Evolutionary conservation across 2,113 vertebrate species (phyloP), one percentile per base, ranked within the genome.

Genomic region (Helogale parvula): DNA sequence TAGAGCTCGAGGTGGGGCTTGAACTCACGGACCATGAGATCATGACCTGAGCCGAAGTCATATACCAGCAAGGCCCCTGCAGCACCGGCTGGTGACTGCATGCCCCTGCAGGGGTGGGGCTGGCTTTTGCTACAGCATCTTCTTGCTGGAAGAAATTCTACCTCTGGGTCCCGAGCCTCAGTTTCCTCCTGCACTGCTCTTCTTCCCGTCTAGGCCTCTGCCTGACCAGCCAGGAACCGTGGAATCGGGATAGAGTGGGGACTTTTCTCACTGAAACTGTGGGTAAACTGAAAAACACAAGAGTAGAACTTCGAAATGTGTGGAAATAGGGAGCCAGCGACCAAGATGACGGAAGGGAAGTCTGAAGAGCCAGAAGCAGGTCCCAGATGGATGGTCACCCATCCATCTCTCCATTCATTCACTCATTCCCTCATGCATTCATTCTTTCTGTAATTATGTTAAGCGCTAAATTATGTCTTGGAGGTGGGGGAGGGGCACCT

Each of bases 21-120:
- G 21, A 60, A 60, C 7, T 3, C 57, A 60, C 2, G 0, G 7
- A 60, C 2, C 2, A 6, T 23, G 8, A 60, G 57, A 9, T 60
- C 57, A 60, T 60, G 57, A 60, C 57, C 57, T 23, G 57, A 60
- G 57, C 57, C 0, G 2, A 60, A 60, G 57, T 23, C 57, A 60
- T 17, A 47, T 14, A 14, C 52, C 35, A 2, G 6, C 16, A 10
- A 93, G 60, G 19, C 14, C 31, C 13, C 17, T 17, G 16, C 7
- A 71, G 33, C 9, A 23, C 50, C 35, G 1, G 2, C 71, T 23
- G 19, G 38, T 66, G 41, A 21, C 21, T 7, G n/a, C 60, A 12
- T 11, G 7, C 47, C 45, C 47, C 45, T 21, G n/a, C 79, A 83
- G 45, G n/a, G 13, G 29, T 35, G 5, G 0, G 14, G 41, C 15